Evolutionary conservation across 92 coral and sea anemone genomes (phyloP).

Genomic region (Scolanthus callimorphus): DNA sequence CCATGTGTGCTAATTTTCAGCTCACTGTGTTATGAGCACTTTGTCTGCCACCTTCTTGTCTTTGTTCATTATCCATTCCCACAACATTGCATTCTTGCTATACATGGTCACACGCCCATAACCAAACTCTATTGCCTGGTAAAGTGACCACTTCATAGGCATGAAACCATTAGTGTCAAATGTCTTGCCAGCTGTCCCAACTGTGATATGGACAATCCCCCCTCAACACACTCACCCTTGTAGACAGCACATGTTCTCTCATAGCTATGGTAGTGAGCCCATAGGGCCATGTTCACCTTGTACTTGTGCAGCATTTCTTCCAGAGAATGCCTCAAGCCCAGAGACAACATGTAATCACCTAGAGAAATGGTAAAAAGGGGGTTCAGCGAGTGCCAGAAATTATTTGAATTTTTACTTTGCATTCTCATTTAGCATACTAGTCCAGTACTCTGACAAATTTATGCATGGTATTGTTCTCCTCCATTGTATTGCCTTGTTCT

Average conservation of each 20-base stretch:
- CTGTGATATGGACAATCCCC: constrained; percentile 78
- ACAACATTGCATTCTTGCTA: constrained; percentile 60
- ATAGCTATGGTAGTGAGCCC: constrained; percentile 99
- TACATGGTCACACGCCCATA: constrained; percentile 82
- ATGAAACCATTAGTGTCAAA: constrained; percentile 52
- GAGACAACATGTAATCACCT: constrained; percentile 75
- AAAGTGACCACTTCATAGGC: constrained; percentile 83
- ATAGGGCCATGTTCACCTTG: constrained; percentile 82
- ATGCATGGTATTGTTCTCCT: too few relatives aligned
- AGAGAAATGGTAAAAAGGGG: too few relatives aligned
- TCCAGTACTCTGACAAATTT: too few relatives aligned
- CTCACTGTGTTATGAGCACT: constrained; percentile 55
- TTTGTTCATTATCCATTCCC: constrained; percentile 88
- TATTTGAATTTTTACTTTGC: too few relatives aligned
- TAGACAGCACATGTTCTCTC: constrained; percentile 88
- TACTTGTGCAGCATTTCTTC: constrained; percentile 75
- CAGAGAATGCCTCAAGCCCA: constrained; percentile 71
- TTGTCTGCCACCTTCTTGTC: constrained; percentile 66
- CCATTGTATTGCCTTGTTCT: too few relatives aligned
- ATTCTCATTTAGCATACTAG: too few relatives aligned
- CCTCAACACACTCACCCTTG: constrained; percentile 50
- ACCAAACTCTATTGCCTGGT: constrained; percentile 74
- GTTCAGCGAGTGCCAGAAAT: too few relatives aligned
- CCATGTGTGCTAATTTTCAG: too few relatives aligned
- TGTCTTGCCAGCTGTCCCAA: constrained; percentile 90